Conservation (phyloP, 2,113 vertebrate species). For the Emydocephalus ijimae region DNA sequence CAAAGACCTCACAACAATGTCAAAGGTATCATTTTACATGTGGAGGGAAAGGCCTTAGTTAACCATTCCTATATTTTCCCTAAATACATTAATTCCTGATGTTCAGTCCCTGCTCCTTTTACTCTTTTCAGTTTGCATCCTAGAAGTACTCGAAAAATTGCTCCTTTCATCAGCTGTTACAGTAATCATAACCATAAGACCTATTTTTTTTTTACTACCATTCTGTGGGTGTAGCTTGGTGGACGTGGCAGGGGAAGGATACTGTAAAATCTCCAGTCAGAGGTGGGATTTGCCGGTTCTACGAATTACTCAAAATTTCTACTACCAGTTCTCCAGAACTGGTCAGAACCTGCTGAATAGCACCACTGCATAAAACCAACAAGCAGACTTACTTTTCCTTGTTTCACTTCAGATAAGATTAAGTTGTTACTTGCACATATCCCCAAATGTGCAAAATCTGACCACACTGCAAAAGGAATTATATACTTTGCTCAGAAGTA, state of each 20-base stretch:
- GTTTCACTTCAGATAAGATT: not conserved
- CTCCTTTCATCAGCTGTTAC: not conserved
- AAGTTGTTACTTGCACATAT: not conserved
- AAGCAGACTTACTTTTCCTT: not conserved
- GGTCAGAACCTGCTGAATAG: too few species aligned
- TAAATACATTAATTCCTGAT: not conserved
- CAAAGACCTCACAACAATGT: not conserved
- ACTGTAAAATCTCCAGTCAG: too few species aligned
- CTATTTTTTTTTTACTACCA: too few species aligned
- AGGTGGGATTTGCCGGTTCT: too few species aligned
- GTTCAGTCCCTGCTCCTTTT: not conserved
- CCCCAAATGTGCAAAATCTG: not conserved
- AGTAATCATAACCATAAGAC: not conserved
- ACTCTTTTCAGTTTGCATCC: not conserved
- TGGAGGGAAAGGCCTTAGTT: not conserved
- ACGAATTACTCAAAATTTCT: too few species aligned
- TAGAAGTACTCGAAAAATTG: not conserved
- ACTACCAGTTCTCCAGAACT: too few species aligned
- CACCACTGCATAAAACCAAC: not conserved
- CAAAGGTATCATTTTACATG: not conserved
- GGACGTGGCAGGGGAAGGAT: too few species aligned
- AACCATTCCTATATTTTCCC: not conserved
- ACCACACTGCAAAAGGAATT: not conserved
- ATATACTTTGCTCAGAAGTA: not conserved
- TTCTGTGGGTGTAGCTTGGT: too few species aligned